Base-by-base conservation (phyloP, 2,888 invertebrate genomes). In the Asteroscopus sphinx region DNA sequence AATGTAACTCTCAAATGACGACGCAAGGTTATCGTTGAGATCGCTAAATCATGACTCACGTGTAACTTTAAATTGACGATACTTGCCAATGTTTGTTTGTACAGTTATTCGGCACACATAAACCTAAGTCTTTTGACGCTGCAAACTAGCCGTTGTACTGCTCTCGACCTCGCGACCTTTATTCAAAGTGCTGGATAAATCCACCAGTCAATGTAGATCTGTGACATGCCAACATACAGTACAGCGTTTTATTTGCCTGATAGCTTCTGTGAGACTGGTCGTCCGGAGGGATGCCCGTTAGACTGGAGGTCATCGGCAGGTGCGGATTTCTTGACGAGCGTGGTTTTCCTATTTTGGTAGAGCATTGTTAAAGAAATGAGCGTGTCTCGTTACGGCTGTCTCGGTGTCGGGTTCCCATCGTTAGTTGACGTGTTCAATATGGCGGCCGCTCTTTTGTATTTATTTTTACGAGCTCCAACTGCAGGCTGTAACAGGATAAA, bases 271-370 rank as follows among this genome's bases (percentile, higher is more conserved):
- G 45, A 53, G 32, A 32, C 48, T 69, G 77, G 73, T 62, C 69
- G 51, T 36, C 62, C 51, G 68, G 70, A 83, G 85, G 90, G 88
- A 86, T 86, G 85, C 85, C 91, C 92, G 93, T 92, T 93, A 93
- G 87, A 75, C 73, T 76, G 55, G 86, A 81, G 93, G 92, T 92
- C 93, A 89, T 88, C 89, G 87, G 83, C 93, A 93, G 91, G 93
- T 93, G 93, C 84, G 86, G 89, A 91, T 91, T 89, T 87, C 89
- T 90, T 91, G 93, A 91, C 88, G 88, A 86, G 87, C 89, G 82
- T 83, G 85, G 75, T 80, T 88, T 85, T 84, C 91, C 91, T 88
- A 89, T 90, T 92, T 92, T 88, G 91, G 91, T 79, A 76, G 73
- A 67, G 86, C 86, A 89, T 92, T 92, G 90, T 91, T 89, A 81